Percentiles rank a stretch among this genome's conserved stretches.
Evolutionary conservation across 2,797 vertebrate species (phyloP).

Genomic region (Linurgus olivaceus): DNA sequence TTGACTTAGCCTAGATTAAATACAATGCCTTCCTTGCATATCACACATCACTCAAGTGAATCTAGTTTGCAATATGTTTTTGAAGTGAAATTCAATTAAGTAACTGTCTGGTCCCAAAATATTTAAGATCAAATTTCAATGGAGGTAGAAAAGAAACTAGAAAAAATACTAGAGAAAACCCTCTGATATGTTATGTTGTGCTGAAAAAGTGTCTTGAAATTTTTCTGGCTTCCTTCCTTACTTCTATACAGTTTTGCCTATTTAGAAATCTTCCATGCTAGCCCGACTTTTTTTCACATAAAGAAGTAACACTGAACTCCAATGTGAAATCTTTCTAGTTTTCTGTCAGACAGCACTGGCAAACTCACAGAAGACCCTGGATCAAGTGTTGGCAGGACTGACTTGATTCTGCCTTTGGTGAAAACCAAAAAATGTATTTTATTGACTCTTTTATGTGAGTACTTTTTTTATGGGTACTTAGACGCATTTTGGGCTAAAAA

Average conservation of each 20-base stretch:
- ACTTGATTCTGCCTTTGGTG: not conserved
- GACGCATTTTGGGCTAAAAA: accelerated
- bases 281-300: not conserved
- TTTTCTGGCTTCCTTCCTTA: not conserved
- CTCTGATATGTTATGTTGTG: not conserved
- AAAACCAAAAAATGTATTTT: not conserved
- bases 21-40: not conserved
- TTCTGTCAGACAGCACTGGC: not conserved
- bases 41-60: not conserved
- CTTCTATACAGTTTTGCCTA: not conserved
- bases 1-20: not conserved
- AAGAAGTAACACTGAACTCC: not conserved
- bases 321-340: not conserved
- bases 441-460: not conserved
- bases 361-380: not conserved
- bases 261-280: not conserved
- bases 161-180: not conserved
- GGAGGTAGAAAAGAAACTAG: not conserved
- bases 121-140: not conserved
- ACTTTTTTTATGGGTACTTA: not conserved
- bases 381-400: not conserved
- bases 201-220: not conserved
- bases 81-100: not conserved
- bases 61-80: not conserved
- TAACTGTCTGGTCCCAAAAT: not conserved